These are phyloP conservation scores for Lepidochrysops patricia DNA, from an alignment of 2,888 invertebrate species.

Conservation along the genomic window DNA sequence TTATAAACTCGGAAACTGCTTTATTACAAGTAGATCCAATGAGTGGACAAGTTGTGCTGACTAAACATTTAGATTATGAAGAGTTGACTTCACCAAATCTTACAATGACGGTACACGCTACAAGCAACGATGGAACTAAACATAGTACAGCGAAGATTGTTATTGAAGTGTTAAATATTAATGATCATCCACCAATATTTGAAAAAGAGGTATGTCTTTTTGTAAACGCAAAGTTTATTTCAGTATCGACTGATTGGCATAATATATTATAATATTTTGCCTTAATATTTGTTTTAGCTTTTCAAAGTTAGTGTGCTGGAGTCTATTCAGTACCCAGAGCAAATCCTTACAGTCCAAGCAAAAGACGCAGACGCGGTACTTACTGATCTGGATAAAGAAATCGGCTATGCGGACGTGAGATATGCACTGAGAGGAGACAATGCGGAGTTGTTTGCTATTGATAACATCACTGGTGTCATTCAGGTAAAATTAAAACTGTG, in stretches of 20 bases:
- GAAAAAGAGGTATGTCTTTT: constrained; percentile 66
- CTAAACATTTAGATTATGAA: constrained; percentile 86
- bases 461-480: constrained; percentile 80
- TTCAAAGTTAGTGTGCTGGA: constrained; percentile 83
- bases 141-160: constrained; percentile 80
- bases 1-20: constrained; percentile 70
- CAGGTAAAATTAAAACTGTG: constrained; percentile 45
- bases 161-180: constrained; percentile 82
- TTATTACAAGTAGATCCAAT: constrained; percentile 75
- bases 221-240: neutral
- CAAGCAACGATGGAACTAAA: constrained; percentile 65
- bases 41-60: constrained; percentile 83
- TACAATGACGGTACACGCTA: constrained; percentile 73
- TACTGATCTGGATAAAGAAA: constrained; percentile 68
- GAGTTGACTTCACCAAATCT: constrained; percentile 75
- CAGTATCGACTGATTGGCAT: neutral
- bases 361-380: constrained; percentile 79
- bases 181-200: constrained; percentile 85
- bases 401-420: constrained; percentile 80
- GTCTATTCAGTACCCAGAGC: constrained; percentile 78
- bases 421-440: constrained; percentile 84
- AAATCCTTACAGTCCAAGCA: constrained; percentile 80
- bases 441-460: constrained; percentile 81
- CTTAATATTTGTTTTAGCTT: constrained; percentile 56
- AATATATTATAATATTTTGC: constrained; percentile 42